Evolutionary conservation across 2,888 invertebrate genomes (phyloP).

Genomic region (Drosophila parthenogenetica): DNA sequence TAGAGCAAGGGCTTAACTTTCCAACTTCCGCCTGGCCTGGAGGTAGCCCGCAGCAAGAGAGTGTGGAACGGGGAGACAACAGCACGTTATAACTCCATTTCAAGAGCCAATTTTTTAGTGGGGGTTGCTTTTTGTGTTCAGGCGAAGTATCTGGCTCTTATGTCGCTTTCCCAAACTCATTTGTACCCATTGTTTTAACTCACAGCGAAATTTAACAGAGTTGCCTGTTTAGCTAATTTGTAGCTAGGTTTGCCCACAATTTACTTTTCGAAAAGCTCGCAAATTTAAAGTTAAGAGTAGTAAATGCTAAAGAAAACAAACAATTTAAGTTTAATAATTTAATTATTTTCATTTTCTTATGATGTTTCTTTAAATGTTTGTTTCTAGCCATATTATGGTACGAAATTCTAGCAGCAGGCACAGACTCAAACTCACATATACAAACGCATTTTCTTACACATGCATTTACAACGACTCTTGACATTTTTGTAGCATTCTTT

Average conservation of each 20-base stretch:
- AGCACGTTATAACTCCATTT: conserved; percentile 9
- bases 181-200: conserved; percentile 44
- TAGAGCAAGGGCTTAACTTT: conserved; percentile 47
- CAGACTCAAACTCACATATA: not conserved
- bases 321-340: too few species aligned
- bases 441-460: not conserved
- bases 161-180: conserved; percentile 32
- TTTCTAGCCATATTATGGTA: too few species aligned
- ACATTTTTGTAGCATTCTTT: conserved; percentile 30
- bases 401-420: too few species aligned
- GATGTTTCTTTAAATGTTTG: too few species aligned
- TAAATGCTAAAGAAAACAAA: too few species aligned
- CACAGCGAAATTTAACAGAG: conserved; percentile 4
- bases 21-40: conserved; percentile 52
- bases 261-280: too few species aligned
- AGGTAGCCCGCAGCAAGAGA: not conserved
- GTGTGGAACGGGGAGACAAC: not conserved
- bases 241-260: too few species aligned
- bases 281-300: too few species aligned
- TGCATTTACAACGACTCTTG: conserved; percentile 6
- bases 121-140: conserved; percentile 19
- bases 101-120: conserved; percentile 25
- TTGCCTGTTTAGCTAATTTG: too few species aligned
- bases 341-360: too few species aligned
- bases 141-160: conserved; percentile 34